These are phyloP conservation scores for Cyclophora albipunctata DNA, from an alignment of 2,888 invertebrate genomes.

Conservation along the genomic window DNA sequence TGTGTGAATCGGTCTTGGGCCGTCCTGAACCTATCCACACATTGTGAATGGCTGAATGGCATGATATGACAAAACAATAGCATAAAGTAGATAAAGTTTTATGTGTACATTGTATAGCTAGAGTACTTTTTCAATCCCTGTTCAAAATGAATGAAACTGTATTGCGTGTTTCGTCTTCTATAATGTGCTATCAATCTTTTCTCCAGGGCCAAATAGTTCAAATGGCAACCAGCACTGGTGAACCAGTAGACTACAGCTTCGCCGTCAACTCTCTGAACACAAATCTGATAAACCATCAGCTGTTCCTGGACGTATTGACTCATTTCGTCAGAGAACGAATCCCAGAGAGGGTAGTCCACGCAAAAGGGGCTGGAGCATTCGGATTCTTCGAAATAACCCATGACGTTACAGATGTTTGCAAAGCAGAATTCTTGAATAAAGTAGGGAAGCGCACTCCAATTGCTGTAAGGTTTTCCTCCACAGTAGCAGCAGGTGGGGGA, in stretches of 20 bases:
- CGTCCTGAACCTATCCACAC: too few species aligned
- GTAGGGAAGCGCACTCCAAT: slow-evolving; percentile 86
- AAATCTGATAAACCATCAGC: slow-evolving; percentile 85
- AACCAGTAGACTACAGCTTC: slow-evolving; percentile 82
- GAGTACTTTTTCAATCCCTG: too few species aligned
- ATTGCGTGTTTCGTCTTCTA: too few species aligned
- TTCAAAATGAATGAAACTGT: too few species aligned
- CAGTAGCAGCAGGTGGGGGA: slow-evolving; percentile 88
- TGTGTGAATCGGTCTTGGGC: too few species aligned
- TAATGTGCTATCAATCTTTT: too few species aligned
- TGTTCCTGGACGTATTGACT: slow-evolving; percentile 82
- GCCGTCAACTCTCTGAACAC: slow-evolving; percentile 85
- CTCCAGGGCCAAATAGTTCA: too few species aligned
- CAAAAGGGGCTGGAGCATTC: slow-evolving; percentile 92
- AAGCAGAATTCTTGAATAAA: slow-evolving; percentile 81
- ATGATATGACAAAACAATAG: too few species aligned
- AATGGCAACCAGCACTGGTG: slow-evolving; percentile 82
- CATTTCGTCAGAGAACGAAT: slow-evolving; percentile 92
- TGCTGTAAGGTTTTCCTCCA: slow-evolving; percentile 85
- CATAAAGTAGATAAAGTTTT: too few species aligned
- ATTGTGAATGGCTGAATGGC: too few species aligned
- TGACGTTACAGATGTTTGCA: slow-evolving; percentile 83
- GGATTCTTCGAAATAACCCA: slow-evolving; percentile 90
- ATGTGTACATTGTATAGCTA: too few species aligned
- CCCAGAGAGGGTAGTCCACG: slow-evolving; percentile 94